phyloP scores from a whole-genome alignment of 2,888 invertebrate genomes.

The Papilio elwesi region DNA sequence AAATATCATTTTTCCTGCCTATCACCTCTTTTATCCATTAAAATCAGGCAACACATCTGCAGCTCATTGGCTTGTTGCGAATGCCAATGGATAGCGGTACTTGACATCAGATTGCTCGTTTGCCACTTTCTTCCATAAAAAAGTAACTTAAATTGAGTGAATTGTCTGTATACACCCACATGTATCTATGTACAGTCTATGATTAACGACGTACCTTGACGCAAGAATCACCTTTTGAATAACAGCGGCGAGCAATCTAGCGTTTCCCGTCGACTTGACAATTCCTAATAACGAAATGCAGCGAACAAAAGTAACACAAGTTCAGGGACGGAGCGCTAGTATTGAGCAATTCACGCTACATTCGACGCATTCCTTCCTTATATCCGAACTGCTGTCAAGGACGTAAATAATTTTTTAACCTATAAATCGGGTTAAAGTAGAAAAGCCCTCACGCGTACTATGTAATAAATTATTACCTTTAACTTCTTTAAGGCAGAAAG shows the following conservation, averaged over 20 bases:
- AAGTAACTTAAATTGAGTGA: no score
- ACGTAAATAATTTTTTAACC: background rate
- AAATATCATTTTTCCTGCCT: no score
- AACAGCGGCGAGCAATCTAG: slow-evolving; percentile 67
- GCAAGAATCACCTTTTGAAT: slow-evolving; percentile 60
- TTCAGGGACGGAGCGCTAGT: slow-evolving; percentile 55
- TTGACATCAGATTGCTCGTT: no score
- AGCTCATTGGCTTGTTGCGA: no score
- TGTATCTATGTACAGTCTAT: slow-evolving; percentile 26
- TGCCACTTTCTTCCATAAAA: no score
- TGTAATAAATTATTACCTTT: no score
- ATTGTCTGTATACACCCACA: background rate
- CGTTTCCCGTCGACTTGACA: slow-evolving; percentile 65
- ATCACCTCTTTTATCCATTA: no score
- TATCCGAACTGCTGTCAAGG: background rate
- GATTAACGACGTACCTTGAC: slow-evolving; percentile 40
- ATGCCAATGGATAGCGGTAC: no score
- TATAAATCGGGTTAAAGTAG: background rate
- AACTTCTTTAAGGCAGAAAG: no score
- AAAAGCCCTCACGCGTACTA: background rate
- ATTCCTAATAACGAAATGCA: slow-evolving; percentile 54
- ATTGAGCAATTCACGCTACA: background rate
- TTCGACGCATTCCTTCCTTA: background rate
- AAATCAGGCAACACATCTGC: no score
- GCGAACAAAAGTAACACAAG: slow-evolving; percentile 53